A percentile compares a stretch with the other conserved stretches of the same genome.
phyloP scores from a whole-genome alignment of 2,113 vertebrate genomes.

The Eulemur macaco region DNA sequence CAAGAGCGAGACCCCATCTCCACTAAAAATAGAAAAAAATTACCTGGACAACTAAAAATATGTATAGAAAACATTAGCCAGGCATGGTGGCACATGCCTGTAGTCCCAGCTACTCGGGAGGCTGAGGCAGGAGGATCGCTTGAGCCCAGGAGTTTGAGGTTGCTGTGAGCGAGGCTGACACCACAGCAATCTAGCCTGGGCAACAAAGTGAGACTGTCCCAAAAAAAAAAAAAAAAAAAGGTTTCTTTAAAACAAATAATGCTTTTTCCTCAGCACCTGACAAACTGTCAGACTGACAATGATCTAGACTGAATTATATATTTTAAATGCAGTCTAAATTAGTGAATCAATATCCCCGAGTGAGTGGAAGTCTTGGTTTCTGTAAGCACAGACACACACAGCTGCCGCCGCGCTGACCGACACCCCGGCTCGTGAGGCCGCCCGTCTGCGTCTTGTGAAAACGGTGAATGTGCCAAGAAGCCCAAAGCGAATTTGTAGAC shows the following conservation, averaged over 20 bases:
- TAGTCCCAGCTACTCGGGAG: no score
- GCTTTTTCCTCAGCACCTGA: background rate
- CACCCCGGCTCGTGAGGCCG: background rate
- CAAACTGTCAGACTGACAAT: background rate
- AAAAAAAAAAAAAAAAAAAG: background rate
- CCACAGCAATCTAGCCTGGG: no score
- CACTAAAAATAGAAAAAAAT: no score
- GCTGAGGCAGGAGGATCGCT: no score
- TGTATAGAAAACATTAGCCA: no score
- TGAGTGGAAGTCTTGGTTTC: background rate
- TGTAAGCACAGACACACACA: no score
- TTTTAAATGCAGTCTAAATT: background rate
- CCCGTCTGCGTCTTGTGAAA: fast-evolving
- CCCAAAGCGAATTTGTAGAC: background rate
- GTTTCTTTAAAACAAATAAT: background rate
- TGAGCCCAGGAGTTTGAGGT: no score
- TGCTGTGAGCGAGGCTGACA: no score
- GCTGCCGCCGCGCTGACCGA: background rate
- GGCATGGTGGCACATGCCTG: no score
- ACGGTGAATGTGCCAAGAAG: fast-evolving
- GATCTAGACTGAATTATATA: background rate
- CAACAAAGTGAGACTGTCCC: no score
- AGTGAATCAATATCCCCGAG: background rate
- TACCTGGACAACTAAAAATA: no score
- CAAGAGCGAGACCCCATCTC: no score